Conservation (phyloP, 1,140 invertebrate species). For the Anastatus disparis region DNA sequence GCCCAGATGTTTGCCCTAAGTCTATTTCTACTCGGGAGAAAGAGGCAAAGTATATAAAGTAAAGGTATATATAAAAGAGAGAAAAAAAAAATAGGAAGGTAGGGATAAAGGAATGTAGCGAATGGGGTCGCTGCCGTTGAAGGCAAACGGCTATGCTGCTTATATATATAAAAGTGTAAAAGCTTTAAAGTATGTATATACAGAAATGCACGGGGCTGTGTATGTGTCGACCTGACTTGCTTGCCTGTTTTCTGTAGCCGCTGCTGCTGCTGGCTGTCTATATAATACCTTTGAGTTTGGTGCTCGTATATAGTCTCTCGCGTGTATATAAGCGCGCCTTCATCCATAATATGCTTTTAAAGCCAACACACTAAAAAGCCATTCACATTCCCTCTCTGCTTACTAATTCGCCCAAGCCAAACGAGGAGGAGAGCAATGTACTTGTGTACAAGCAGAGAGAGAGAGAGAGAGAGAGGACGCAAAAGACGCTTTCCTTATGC, state of each 20-base stretch:
- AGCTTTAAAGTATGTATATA: no score
- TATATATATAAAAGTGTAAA: no score
- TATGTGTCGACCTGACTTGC: conserved; percentile 32
- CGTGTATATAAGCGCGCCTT: no score
- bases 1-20: no score
- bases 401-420: conserved; percentile 48
- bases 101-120: conserved; percentile 59
- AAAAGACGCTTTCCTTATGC: conserved; percentile 24
- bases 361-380: no score
- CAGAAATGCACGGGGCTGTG: no score
- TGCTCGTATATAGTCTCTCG: no score
- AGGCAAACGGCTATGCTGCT: conserved; percentile 61
- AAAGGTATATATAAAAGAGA: not conserved
- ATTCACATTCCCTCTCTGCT: conserved; percentile 58
- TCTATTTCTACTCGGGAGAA: not conserved
- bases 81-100: conserved; percentile 38
- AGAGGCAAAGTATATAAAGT: not conserved
- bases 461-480: no score
- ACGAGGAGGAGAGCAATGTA: conserved; percentile 10
- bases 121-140: conserved; percentile 65
- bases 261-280: no score
- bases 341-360: conserved; percentile 37
- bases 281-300: no score
- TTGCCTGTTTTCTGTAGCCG: no score
- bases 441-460: no score